Evolutionary conservation across 2,113 vertebrate species (phyloP), one percentile per base, ranked within the genome.

Genomic region (Istiophorus platypterus): DNA sequence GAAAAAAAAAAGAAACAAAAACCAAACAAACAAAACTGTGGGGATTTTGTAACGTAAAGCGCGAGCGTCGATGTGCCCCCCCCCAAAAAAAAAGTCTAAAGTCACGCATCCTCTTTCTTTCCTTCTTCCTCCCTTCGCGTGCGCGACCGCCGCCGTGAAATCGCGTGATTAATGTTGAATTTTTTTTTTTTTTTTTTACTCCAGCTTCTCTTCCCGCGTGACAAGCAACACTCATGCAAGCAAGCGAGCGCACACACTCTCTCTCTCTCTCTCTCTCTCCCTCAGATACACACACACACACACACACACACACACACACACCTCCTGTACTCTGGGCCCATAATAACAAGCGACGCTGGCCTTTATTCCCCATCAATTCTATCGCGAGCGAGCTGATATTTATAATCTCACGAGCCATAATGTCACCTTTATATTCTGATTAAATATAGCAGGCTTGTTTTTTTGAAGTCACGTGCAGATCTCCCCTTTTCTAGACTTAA

Each of bases 111-210:
- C 58, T 76, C 57, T 61, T 39, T 10, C 37, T 39, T 9, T 10
- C 9, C 7, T 7, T 39, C 37, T 39, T 4, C 1, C 12, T 42
- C 41, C 72, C n/a, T n/a, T n/a, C 72, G 65, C 81, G 41, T 69
- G 47, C 47, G 41, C 70, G n/a, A 34, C 65, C 56, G 24, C 66
- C 54, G 58, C 70, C 80, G 74, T 87, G 76, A 92, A 91, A 90
- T 87, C 78, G 68, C 79, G 79, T 92, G 90, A 91, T 92, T 93
- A 91, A 86, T 85, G 88, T 81, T 41, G 81, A 90, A 92, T 88
- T 89, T n/a, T n/a, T n/a, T n/a, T n/a, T n/a, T n/a, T n/a, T n/a
- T n/a, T n/a, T n/a, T n/a, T n/a, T n/a, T n/a, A n/a, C n/a, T n/a
- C n/a, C n/a, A n/a, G n/a, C n/a, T n/a, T n/a, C n/a, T n/a, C n/a